Percentiles rank a stretch among this genome's conserved stretches.
Conservation (phyloP, 2,888 invertebrate species). For the Eudemis profundana region DNA sequence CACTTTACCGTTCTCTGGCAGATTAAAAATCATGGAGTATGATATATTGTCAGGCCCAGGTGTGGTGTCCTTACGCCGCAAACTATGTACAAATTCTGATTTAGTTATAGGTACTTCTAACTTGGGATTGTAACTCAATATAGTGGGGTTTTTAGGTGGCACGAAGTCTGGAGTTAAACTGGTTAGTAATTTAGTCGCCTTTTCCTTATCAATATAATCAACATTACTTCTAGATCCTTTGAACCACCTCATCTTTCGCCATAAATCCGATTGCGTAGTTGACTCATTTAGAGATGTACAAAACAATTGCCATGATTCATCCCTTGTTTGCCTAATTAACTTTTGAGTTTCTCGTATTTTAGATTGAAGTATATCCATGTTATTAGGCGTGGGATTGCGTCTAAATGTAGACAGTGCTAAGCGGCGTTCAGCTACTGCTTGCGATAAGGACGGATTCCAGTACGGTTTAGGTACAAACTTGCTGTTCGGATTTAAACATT, state of each 20-base stretch:
- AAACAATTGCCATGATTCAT: constrained; percentile 27
- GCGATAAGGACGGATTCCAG: constrained; percentile 49
- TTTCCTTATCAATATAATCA: not conserved
- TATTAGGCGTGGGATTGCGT: constrained; percentile 48
- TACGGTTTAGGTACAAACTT: constrained; percentile 50
- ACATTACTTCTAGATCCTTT: constrained; percentile 28
- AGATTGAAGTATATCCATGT: constrained; percentile 34
- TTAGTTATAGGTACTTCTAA: not conserved
- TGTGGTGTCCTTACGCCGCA: constrained; percentile 8
- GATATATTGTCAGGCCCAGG: constrained; percentile 11
- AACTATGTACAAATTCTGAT: not conserved
- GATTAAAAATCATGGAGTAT: not conserved
- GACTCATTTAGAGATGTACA: constrained; percentile 32
- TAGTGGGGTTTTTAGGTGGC: not conserved
- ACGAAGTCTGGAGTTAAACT: constrained; percentile 33
- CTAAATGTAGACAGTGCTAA: constrained; percentile 48
- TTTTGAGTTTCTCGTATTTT: not conserved
- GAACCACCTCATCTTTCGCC: constrained; percentile 36
- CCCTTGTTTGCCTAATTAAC: not conserved
- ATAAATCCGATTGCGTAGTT: constrained; percentile 12
- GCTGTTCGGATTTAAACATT: constrained; percentile 37
- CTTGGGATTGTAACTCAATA: not conserved
- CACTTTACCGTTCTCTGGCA: not conserved
- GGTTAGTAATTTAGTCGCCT: constrained; percentile 1
- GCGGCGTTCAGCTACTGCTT: constrained; percentile 47